These are phyloP conservation scores for Lasioglossum zephyrum DNA, from an alignment of 2,888 invertebrate genomes.

Conservation along the genomic window DNA sequence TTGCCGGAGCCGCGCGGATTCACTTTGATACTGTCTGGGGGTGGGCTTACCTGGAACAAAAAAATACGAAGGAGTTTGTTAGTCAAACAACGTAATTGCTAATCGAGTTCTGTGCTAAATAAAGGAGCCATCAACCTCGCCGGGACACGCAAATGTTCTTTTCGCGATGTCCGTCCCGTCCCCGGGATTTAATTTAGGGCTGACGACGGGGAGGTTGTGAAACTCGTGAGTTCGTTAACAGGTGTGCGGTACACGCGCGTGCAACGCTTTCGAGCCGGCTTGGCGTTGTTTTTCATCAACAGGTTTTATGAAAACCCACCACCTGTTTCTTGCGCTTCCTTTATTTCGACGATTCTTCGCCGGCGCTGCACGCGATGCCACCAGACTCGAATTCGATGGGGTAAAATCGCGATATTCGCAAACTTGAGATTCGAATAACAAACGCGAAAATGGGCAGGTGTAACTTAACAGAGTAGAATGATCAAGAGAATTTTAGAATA, in stretches of 20 bases:
- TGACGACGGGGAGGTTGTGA: not conserved
- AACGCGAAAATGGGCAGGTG: no score
- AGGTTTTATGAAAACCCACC: constrained; percentile 38
- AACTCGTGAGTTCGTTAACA: constrained; percentile 36
- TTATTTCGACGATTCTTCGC: not conserved
- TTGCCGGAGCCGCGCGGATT: constrained; percentile 56
- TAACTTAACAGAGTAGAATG: no score
- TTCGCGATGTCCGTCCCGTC: constrained; percentile 23
- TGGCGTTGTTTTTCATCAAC: constrained; percentile 47
- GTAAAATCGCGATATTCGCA: not conserved
- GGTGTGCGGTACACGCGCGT: constrained; percentile 34
- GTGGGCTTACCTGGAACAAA: constrained; percentile 80
- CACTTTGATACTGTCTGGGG: constrained; percentile 55
- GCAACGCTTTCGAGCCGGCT: constrained; percentile 1
- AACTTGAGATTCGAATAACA: not conserved
- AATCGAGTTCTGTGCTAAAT: constrained; percentile 52
- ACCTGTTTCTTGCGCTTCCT: not conserved
- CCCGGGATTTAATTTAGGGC: constrained; percentile 38
- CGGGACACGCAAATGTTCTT: constrained; percentile 51
- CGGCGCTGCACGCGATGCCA: not conserved
- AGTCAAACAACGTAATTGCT: constrained; percentile 63
- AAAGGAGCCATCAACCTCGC: constrained; percentile 42
- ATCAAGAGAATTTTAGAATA: no score
- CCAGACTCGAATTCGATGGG: not conserved
- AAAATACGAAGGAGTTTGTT: constrained; percentile 64